Base-by-base conservation (phyloP, 2,797 vertebrate species). In the Sparus aurata region DNA sequence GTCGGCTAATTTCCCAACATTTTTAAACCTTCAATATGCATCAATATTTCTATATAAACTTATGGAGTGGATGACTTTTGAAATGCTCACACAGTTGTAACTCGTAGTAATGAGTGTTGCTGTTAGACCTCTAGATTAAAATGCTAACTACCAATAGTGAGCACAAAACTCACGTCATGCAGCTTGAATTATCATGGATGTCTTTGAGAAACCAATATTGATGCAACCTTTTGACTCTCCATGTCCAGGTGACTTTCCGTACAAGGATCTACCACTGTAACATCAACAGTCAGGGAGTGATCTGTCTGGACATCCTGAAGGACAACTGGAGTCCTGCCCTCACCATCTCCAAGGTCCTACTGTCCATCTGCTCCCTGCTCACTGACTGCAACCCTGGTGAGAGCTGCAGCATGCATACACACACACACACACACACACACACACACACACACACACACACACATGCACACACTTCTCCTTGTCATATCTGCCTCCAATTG, bases 321-420 rank as follows among this genome's bases (percentile, higher is more conserved):
- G 94, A 80, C 72, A 93, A 87, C 80, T 96, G 95, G 96, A 97
- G 96, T 85, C 96, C 96, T 46, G 96, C 96, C 0, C 94, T 97
- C 85, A 97, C 96, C 84, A 97, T 97, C 93, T 97, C 96, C 89
- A 97, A 97, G 95, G 97, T 97, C 75, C 96, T 97, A 6, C 96
- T 97, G 77, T 97, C 96, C 84, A 97, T 97, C 95, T 97, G 96
- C 94, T 97, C 96, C 77, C 96, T 97, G 92, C 96, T 97, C 71
- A 98, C 96, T 87, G 97, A 98, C 94, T 97, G 96, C 91, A 97
- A 97, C 82, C 96, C 97, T n/a, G 96, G 96, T 97, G 93, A 97
- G 95, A 78, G 47, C 43, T 20, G 3, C 43, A 15, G 5, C 12
- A 65, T 7, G 30, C 60, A 43, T 34, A 67, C 50, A 59, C 64